Base-by-base conservation (phyloP, 1,140 invertebrate species). In the Drosophila lini region DNA sequence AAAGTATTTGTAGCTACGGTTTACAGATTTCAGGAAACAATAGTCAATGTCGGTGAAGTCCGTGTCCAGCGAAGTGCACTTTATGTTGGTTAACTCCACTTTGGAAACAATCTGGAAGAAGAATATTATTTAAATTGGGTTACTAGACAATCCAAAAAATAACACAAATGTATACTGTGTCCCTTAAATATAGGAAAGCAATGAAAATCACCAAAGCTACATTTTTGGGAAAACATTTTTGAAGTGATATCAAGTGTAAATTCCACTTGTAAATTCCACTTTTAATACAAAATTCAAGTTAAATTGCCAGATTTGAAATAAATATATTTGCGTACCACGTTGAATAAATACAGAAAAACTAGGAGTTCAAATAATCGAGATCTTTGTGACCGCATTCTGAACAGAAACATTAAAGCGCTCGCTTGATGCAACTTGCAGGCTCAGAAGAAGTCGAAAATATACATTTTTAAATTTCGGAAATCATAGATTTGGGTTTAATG, bases 1-100 rank as follows among this genome's bases (percentile, higher is more conserved):
- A 2, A 58, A 0, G 4, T 76, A 74, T 11, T 74, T 76, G 9
- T 52, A 76, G 19, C 38, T 53, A 0, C 70, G 70, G 31, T 76
- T 76, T 0, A 52, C 31, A 8, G 31, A 52, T 15, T 52, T 52
- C 1, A 52, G 4, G 7, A 19, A 19, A 16, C 28, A 50, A 7
- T 50, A 19, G 10, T 50, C 48, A 3, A 32, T 16, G 3, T 50
- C 48, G 16, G 8, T 1, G 28, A 50, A 32, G 15, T 50, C 10
- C 1, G 5, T 16, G 25, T 50, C 48, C 48, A 50, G 15, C 5
- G 28, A 32, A 16, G 10, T 13, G 48, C 28, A 50, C 9, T 50
- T 28, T 9, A 50, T 7, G n/a, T 50, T 50, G 9, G 48, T 32
- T 0, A 50, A 19, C 16, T 52, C 50, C 11, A 53, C 32, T 1